phyloP scores from a whole-genome alignment of 2,113 vertebrate genomes.

The Tragelaphus strepsiceros region DNA sequence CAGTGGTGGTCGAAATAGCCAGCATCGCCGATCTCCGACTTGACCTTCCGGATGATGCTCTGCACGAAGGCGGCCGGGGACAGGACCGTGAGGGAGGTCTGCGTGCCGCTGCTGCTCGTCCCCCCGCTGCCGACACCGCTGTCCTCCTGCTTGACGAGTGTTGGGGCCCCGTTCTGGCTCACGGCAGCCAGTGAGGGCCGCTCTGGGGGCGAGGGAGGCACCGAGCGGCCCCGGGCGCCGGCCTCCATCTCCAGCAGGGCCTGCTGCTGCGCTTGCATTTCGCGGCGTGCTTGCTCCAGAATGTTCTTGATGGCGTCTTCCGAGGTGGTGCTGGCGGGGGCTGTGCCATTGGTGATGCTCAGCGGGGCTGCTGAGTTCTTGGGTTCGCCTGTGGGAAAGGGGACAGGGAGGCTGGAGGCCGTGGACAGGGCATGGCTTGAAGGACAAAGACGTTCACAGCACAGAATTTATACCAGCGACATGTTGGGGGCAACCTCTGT shows the following conservation, averaged over 20 bases:
- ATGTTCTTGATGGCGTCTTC: constrained; percentile 98
- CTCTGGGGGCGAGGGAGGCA: constrained; percentile 74
- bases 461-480: not conserved
- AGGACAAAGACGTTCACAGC: not conserved
- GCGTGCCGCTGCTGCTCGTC: constrained; percentile 75
- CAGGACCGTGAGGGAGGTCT: constrained; percentile 87
- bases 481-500: not conserved
- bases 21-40: constrained; percentile 94
- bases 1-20: constrained; percentile 98
- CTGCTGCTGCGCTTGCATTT: constrained; percentile 98
- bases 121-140: constrained; percentile 67
- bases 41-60: constrained; percentile 98
- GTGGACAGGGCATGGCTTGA: not conserved
- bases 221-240: constrained; percentile 70
- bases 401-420: not conserved
- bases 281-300: constrained; percentile 93
- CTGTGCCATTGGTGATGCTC: constrained; percentile 62
- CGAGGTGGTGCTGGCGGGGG: constrained; percentile 83
- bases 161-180: constrained; percentile 78
- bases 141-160: constrained; percentile 94
- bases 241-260: constrained; percentile 93
- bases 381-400: constrained; percentile 82
- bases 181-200: constrained; percentile 80
- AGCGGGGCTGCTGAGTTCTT: constrained; percentile 77
- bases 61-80: constrained; percentile 96